phyloP scores from a whole-genome alignment of 1,140 invertebrate genomes.

The Gryllus bimaculatus region DNA sequence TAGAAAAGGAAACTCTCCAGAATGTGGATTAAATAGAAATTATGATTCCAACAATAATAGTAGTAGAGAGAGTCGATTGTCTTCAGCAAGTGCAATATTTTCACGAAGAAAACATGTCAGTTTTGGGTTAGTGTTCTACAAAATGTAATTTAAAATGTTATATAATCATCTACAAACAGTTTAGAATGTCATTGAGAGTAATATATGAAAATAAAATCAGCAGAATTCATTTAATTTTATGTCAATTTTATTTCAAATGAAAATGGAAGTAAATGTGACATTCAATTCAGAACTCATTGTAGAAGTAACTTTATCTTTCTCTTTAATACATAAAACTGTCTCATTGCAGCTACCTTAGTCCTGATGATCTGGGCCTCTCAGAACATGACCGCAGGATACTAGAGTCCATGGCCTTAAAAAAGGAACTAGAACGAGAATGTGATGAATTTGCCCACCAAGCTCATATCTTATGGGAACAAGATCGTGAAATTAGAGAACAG shows the following conservation, averaged over 20 bases:
- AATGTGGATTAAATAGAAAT: not conserved
- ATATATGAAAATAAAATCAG: too few species aligned
- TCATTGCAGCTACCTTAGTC: constrained; percentile 16
- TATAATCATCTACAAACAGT: too few species aligned
- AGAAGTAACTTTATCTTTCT: too few species aligned
- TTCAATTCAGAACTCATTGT: too few species aligned
- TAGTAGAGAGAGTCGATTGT: not conserved
- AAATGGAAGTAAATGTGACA: too few species aligned
- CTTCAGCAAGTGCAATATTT: not conserved
- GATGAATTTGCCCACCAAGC: constrained; percentile 26
- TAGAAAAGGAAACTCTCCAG: not conserved
- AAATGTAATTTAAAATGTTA: too few species aligned
- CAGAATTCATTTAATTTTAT: too few species aligned
- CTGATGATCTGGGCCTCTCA: constrained; percentile 22
- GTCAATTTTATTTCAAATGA: too few species aligned
- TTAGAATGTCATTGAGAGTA: too few species aligned
- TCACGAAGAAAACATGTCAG: not conserved
- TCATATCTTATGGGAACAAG: constrained; percentile 26
- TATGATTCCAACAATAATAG: not conserved
- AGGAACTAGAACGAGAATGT: constrained; percentile 23
- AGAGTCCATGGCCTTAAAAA: constrained; percentile 27
- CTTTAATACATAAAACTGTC: not conserved
- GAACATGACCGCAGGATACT: constrained; percentile 27
- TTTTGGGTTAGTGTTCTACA: not conserved
- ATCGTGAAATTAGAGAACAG: constrained; percentile 23